Percentiles rank a stretch among this genome's conserved stretches.
These are phyloP conservation scores for Zosterops pallidus DNA, from an alignment of 2,113 vertebrate species.

Conservation along the genomic window DNA sequence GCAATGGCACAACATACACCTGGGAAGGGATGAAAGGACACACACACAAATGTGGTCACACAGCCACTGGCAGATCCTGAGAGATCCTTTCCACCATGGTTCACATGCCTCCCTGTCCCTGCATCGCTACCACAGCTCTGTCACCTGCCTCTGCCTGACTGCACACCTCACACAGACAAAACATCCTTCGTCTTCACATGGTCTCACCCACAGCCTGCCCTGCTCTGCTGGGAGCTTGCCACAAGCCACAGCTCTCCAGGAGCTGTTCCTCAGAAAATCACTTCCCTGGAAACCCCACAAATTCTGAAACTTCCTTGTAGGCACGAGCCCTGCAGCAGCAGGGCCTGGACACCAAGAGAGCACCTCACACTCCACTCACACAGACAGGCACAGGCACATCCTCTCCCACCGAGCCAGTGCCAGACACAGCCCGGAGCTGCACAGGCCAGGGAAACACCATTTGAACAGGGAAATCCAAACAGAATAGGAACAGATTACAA, in stretches of 20 bases:
- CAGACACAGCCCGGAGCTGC: neutral
- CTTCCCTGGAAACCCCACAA: neutral
- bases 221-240: neutral
- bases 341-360: neutral
- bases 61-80: neutral
- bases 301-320: neutral
- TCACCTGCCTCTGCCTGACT: neutral
- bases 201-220: neutral
- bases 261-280: neutral
- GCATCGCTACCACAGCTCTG: neutral
- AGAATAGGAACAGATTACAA: neutral
- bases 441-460: neutral
- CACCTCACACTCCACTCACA: neutral
- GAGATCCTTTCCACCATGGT: neutral
- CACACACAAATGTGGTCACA: rapidly evolving
- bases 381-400: neutral
- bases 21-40: neutral
- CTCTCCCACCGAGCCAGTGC: neutral
- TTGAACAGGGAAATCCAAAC: neutral
- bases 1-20: neutral
- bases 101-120: neutral
- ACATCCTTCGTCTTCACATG: rapidly evolving
- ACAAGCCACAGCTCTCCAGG: neutral
- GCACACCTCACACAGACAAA: neutral
- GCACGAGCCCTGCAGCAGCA: neutral